A percentile compares a stretch with the other conserved stretches of the same genome.
phyloP scores from a whole-genome alignment of 1,140 invertebrate genomes.

The Papilio dardanus region DNA sequence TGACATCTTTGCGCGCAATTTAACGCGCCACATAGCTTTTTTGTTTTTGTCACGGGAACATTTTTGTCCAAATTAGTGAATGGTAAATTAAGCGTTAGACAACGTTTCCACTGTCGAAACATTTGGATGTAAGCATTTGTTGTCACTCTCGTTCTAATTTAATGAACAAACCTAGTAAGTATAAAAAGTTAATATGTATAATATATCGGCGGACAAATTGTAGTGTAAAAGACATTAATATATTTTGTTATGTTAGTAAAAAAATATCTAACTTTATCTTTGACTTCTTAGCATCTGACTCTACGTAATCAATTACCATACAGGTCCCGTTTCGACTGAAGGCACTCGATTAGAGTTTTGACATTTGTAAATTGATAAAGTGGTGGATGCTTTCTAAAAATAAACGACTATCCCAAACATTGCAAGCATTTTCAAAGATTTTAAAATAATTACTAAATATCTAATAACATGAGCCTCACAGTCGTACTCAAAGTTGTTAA shows the following conservation, averaged over 20 bases:
- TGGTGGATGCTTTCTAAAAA: not conserved
- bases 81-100: not conserved
- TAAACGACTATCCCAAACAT: not conserved
- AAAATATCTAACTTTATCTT: no score
- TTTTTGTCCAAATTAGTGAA: slow-evolving; percentile 18
- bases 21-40: slow-evolving; percentile 54
- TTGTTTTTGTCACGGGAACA: slow-evolving; percentile 42
- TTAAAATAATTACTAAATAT: no score
- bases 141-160: not conserved
- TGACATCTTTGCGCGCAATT: slow-evolving; percentile 59
- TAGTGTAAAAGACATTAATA: no score
- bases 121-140: not conserved
- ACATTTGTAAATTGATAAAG: not conserved
- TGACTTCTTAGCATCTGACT: no score
- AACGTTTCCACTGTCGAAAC: not conserved
- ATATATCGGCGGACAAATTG: no score
- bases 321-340: no score
- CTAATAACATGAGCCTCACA: not conserved
- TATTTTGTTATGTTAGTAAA: no score
- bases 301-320: no score
- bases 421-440: no score
- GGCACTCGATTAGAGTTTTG: not conserved
- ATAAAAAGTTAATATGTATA: no score
- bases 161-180: no score
- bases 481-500: not conserved